Conservation (phyloP, 2,113 vertebrate genomes). For the Elephas maximus region DNA sequence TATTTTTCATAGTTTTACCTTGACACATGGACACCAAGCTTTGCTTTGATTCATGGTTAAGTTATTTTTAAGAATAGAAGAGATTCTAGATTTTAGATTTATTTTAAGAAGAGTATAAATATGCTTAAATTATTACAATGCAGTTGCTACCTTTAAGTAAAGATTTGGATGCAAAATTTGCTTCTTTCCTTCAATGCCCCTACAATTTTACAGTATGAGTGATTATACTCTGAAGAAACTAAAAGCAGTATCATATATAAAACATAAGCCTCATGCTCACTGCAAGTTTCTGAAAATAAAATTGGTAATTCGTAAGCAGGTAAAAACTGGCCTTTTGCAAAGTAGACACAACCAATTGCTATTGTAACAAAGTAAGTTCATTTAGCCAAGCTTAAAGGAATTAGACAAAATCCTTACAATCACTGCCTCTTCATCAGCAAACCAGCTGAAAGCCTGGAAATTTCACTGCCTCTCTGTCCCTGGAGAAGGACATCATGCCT, state of each 20-base stretch:
- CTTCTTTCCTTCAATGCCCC: not conserved
- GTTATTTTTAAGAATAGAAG: constrained; percentile 33
- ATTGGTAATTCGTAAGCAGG: not conserved
- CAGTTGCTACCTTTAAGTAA: not conserved
- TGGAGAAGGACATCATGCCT: too few species aligned
- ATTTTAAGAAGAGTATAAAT: constrained; percentile 30
- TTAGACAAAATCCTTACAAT: constrained; percentile 40
- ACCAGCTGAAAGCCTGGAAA: not conserved
- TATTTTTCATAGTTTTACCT: constrained; percentile 46
- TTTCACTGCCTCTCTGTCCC: not conserved
- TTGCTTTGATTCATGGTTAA: not conserved
- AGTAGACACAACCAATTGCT: not conserved
- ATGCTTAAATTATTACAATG: constrained; percentile 17
- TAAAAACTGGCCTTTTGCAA: not conserved
- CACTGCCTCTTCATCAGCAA: not conserved
- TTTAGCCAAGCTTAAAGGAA: not conserved
- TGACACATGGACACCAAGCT: not conserved
- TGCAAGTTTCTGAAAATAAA: not conserved
- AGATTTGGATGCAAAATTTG: not conserved
- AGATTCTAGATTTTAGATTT: not conserved
- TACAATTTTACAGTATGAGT: not conserved
- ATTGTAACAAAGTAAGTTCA: not conserved
- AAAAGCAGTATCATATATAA: not conserved
- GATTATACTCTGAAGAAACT: not conserved
- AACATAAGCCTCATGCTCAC: not conserved